phyloP scores from a whole-genome alignment of 2,113 vertebrate species.

The Dicentrarchus labrax region DNA sequence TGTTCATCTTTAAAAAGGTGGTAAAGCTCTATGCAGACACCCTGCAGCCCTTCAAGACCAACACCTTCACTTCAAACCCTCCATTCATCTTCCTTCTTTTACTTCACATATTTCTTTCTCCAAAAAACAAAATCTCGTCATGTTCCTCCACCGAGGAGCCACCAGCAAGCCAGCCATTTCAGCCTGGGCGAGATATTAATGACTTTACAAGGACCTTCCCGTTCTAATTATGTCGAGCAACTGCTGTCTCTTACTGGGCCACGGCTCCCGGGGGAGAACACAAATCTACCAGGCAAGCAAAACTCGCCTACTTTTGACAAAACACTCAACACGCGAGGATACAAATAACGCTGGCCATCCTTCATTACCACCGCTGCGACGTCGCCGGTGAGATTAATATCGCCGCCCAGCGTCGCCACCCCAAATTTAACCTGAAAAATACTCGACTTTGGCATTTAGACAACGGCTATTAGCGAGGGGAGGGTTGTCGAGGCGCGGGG shows the following conservation, averaged over 20 bases:
- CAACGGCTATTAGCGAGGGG: constrained; percentile 56
- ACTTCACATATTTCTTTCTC: constrained; percentile 23
- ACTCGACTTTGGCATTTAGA: constrained; percentile 69
- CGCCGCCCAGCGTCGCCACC: constrained; percentile 59
- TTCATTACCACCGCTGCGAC: constrained; percentile 71
- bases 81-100: constrained; percentile 40
- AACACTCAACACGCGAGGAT: constrained; percentile 82
- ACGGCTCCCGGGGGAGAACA: constrained; percentile 82
- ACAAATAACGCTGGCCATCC: constrained; percentile 80
- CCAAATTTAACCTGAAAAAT: constrained; percentile 82
- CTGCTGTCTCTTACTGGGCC: constrained; percentile 86
- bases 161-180: constrained; percentile 66
- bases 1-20: constrained; percentile 15
- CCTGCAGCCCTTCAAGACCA: constrained; percentile 14
- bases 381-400: constrained; percentile 67
- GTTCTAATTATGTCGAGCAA: constrained; percentile 88
- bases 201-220: constrained; percentile 86
- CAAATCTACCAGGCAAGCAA: constrained; percentile 85
- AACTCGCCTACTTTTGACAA: constrained; percentile 87
- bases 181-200: constrained; percentile 85
- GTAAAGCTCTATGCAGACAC: constrained; percentile 15
- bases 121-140: constrained; percentile 8
- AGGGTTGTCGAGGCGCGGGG: constrained; percentile 28
- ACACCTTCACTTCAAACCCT: constrained; percentile 27
- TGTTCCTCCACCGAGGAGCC: constrained; percentile 51